phyloP scores from a whole-genome alignment of 2,797 vertebrate species.

The Lerista edwardsae region DNA sequence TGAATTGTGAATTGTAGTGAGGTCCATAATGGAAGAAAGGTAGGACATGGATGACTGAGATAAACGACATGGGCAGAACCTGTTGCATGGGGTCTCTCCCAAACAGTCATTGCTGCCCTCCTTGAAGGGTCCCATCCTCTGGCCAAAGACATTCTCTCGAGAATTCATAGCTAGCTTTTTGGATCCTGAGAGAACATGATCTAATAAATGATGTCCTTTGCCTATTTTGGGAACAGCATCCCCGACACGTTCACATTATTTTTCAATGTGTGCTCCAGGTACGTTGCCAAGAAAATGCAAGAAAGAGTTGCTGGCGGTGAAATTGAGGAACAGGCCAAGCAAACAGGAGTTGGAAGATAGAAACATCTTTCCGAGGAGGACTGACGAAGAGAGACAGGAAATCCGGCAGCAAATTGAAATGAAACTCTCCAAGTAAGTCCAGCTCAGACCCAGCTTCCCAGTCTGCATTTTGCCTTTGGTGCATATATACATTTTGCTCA shows the following conservation, averaged over 20 bases:
- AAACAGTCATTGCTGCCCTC: background rate
- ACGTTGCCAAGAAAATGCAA: slow-evolving; percentile 92
- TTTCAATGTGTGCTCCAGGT: slow-evolving; percentile 75
- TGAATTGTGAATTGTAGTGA: no score
- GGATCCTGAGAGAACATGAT: background rate
- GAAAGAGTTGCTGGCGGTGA: slow-evolving; percentile 93
- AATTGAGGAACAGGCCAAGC: slow-evolving; percentile 93
- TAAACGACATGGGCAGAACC: background rate
- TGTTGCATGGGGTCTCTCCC: background rate
- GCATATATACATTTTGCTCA: background rate
- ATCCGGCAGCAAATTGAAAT: slow-evolving; percentile 96
- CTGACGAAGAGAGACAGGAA: slow-evolving; percentile 93
- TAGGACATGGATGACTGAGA: no score
- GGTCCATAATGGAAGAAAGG: no score
- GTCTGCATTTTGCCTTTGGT: background rate
- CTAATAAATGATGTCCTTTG: slow-evolving; percentile 1
- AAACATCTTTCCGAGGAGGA: slow-evolving; percentile 95
- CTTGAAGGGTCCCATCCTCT: background rate
- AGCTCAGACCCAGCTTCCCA: background rate
- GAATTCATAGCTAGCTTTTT: background rate
- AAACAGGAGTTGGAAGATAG: slow-evolving; percentile 96
- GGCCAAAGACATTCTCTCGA: background rate
- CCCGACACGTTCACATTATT: slow-evolving; percentile 49
- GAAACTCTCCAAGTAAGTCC: slow-evolving; percentile 96
- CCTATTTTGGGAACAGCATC: slow-evolving; percentile 11